Base-by-base conservation (phyloP, 1,140 invertebrate species). In the Hormaphis cornu region DNA sequence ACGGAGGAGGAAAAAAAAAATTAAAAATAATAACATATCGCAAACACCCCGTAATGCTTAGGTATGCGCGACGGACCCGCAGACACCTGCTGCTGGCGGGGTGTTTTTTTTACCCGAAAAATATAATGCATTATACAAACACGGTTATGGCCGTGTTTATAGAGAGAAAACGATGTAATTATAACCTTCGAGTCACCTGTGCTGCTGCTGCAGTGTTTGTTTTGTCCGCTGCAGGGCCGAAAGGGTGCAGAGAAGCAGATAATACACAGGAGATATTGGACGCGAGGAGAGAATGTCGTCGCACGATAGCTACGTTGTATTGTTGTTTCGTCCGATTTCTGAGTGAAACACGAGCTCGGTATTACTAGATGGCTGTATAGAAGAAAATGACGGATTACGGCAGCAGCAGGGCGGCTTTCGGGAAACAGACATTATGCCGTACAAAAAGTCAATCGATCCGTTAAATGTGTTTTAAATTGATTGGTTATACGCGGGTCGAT, bases 161-260 rank as follows among this genome's bases (percentile, higher is more conserved):
- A 58, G 22, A 40, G 40, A 33, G 40, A 58, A n/a, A n/a, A n/a
- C n/a, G n/a, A n/a, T n/a, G n/a, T 58, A 58, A 58, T 58, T 58
- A 58, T 35, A 40, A 58, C 54, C 40, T 58, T 58, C 24, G 54
- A 58, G 54, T 58, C 54, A 58, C 35, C 54, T 58, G 54, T 58
- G 35, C 37, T n/a, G n/a, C n/a, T n/a, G n/a, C n/a, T n/a, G n/a
- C n/a, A n/a, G 14, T 56, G 54, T 58, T 58, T 58, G 40, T 58
- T 37, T 58, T 58, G 40, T 35, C 54, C 54, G 5, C n/a, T n/a
- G n/a, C 30, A 56, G 54, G 54, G 20, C 35, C 22, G 1, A 58
- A 58, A 58, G 54, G 18, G 35, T 58, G 37, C 53, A 16, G n/a
- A n/a, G n/a, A n/a, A n/a, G n/a, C n/a, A n/a, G n/a, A n/a, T n/a